Conservation (phyloP, 2,797 vertebrate species). For the Bovichtus variegatus region DNA sequence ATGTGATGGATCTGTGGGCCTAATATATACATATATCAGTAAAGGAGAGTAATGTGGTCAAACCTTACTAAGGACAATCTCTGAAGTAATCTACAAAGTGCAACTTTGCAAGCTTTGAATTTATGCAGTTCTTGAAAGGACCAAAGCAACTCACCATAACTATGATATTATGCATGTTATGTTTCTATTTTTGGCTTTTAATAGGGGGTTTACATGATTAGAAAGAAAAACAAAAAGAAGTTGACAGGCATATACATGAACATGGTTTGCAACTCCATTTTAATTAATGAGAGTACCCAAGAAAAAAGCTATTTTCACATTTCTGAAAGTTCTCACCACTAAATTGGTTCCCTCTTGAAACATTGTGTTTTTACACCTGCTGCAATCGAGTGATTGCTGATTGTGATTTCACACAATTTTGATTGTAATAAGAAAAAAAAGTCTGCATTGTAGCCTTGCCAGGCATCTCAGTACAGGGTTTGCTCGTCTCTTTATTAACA, state of each 20-base stretch:
- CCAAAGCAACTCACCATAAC: conserved; percentile 45
- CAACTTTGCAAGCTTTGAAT: conserved; percentile 72
- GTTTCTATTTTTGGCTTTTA: conserved; percentile 64
- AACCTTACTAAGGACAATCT: conserved; percentile 44
- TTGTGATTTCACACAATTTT: conserved; percentile 67
- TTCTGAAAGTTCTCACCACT: conserved; percentile 55
- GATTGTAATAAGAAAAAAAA: conserved; percentile 50
- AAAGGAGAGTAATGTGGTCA: conserved; percentile 49
- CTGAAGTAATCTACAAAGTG: conserved; percentile 75
- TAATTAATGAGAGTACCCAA: conserved; percentile 62
- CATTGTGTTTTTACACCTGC: conserved; percentile 41
- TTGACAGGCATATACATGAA: conserved; percentile 49
- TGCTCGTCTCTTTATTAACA: conserved; percentile 30
- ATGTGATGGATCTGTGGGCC: conserved; percentile 38
- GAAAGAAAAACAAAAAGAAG: conserved; percentile 43
- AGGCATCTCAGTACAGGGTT: conserved; percentile 31
- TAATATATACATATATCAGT: conserved; percentile 38
- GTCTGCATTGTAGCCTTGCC: conserved; percentile 17
- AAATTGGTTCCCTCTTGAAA: conserved; percentile 38
- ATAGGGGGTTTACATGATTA: conserved; percentile 48
- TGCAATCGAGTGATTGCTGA: conserved; percentile 45
- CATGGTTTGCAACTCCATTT: conserved; percentile 56
- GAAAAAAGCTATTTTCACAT: conserved; percentile 72
- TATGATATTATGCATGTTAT: conserved; percentile 45
- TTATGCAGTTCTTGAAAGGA: conserved; percentile 47